These are phyloP conservation scores for Glandiceps talaboti DNA, from an alignment of 53 echinoderm and acorn worm genomes.

Conservation along the genomic window DNA sequence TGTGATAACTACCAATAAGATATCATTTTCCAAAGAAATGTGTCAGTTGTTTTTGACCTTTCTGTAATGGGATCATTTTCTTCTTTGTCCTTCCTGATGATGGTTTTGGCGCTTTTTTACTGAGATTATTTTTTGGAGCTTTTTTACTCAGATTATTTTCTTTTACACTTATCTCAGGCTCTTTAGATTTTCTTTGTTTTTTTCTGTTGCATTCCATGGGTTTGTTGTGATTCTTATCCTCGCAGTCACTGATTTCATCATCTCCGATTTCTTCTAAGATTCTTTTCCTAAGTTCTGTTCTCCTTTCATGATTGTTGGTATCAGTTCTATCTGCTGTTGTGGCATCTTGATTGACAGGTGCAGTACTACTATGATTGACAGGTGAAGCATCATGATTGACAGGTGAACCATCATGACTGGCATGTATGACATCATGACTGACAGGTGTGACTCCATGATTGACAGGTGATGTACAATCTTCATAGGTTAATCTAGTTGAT, in stretches of 20 bases:
- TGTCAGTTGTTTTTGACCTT: conserved; percentile 64
- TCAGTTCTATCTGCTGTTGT: neutral
- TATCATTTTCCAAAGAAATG: conserved; percentile 52
- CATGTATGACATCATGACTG: neutral
- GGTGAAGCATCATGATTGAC: neutral
- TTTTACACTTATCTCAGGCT: conserved; percentile 4
- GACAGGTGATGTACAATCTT: too few relatives aligned
- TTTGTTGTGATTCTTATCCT: conserved; percentile 2
- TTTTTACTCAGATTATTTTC: too few relatives aligned
- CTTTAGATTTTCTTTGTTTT: conserved; percentile 21
- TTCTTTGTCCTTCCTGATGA: conserved; percentile 33
- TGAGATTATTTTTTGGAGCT: neutral
- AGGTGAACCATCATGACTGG: too few relatives aligned
- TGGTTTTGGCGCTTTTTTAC: neutral
- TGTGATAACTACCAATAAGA: too few relatives aligned
- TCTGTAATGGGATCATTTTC: conserved; percentile 32
- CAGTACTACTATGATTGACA: neutral
- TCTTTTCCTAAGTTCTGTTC: conserved; percentile 2
- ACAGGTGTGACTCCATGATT: conserved; percentile 5
- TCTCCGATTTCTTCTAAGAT: conserved; percentile 3
- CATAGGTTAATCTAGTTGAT: neutral
- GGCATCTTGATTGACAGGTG: neutral
- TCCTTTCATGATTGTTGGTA: conserved; percentile 15
- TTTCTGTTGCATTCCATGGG: conserved; percentile 9
- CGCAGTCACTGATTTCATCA: conserved; percentile 1